Base-by-base conservation (phyloP, 2,888 invertebrate genomes). In the Agrilus mali region DNA sequence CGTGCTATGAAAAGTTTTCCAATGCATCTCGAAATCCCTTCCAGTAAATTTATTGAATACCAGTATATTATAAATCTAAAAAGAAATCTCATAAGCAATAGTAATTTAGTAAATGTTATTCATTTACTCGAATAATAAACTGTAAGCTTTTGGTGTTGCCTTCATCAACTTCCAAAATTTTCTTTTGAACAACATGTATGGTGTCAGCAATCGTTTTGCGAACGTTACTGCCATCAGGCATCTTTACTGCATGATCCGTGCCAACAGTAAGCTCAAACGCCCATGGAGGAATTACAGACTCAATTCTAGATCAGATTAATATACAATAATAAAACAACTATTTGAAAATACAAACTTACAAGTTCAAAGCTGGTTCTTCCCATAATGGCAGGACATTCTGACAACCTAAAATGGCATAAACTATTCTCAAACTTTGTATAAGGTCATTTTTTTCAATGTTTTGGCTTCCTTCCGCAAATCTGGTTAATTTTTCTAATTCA, bases 101-200 rank as follows among this genome's bases (percentile, higher is more conserved):
- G 3, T 39, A 36, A 37, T 7, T 41, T 3, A 7, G 7, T 15
- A n/a, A 38, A 41, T 13, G 14, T 13, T 35, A 17, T 12, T 4
- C 8, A 57, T 60, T 60, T 59, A 68, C 68, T 48, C 56, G 54
- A 36, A 68, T 62, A 16, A 70, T 60, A 40, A 57, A 54, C 45
- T 56, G 57, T 36, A 88, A 72, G 48, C 84, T 80, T 54, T 82
- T 80, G 0, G 86, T 88, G 57, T 92, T 87, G 55, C 90, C 89
- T 50, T 85, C 82, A 47, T 77, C 75, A 41, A 74, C 71, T 7
- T 67, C 63, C 42, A 86, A 64, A 64, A 90, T 70, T 54, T 76
- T 73, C 40, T 68, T 72, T 63, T 82, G 82, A 8, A 86, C 68
- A 3, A 70, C 67, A 37, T 75, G 69, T 57, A 87, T 67, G 2